These are phyloP conservation scores for Lycocerus yunnanus DNA, from an alignment of 2,888 invertebrate species.

Conservation along the genomic window DNA sequence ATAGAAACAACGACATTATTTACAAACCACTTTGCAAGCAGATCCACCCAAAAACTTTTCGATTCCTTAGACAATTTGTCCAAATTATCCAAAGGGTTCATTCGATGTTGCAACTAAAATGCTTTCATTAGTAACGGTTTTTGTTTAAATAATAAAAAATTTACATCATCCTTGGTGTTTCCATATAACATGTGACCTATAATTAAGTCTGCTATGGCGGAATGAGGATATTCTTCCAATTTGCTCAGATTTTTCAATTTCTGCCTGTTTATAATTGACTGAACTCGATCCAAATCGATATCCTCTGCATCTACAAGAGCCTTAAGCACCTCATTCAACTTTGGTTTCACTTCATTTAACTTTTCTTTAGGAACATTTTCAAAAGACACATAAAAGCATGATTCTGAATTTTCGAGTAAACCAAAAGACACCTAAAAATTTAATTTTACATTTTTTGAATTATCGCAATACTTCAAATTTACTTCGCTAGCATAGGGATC, in stretches of 20 bases:
- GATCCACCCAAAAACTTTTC: constrained; percentile 70
- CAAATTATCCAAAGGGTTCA: constrained; percentile 70
- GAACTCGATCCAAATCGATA: constrained; percentile 78
- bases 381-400: constrained; percentile 71
- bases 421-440: constrained; percentile 67
- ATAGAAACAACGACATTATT: constrained; percentile 67
- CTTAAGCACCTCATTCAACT: constrained; percentile 59
- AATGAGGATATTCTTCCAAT: constrained; percentile 78
- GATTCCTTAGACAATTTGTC: constrained; percentile 66
- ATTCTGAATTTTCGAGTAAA: constrained; percentile 73
- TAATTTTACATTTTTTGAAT: constrained; percentile 10
- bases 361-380: constrained; percentile 76
- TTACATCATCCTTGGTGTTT: constrained; percentile 71
- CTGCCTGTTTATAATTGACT: constrained; percentile 72
- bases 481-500: constrained; percentile 83
- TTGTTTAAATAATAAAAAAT: neutral
- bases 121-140: neutral
- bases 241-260: constrained; percentile 70
- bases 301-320: constrained; percentile 57
- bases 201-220: constrained; percentile 73
- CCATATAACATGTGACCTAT: constrained; percentile 87
- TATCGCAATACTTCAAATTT: neutral
- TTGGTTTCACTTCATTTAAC: constrained; percentile 64
- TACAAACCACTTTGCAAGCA: constrained; percentile 71
- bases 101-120: constrained; percentile 66